Conservation (phyloP, 2,113 vertebrate species). For the Dendrocopos noguchii region DNA sequence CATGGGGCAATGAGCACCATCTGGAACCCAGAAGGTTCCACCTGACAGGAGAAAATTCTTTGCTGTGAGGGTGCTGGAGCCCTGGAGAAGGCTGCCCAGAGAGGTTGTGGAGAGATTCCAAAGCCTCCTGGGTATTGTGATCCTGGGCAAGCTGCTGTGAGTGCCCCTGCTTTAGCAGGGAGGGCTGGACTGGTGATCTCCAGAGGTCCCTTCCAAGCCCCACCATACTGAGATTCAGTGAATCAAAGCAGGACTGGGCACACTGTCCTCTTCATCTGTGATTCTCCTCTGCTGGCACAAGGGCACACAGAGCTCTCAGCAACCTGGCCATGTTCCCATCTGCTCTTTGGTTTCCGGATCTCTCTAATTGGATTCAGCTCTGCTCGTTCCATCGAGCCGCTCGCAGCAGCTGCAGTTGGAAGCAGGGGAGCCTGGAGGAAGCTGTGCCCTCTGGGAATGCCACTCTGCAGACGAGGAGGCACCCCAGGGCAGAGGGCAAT, state of each 20-base stretch:
- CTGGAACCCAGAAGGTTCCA: too few species aligned
- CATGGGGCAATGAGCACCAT: too few species aligned
- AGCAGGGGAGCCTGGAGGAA: background rate
- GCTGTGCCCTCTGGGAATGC: background rate
- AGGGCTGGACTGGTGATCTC: too few species aligned
- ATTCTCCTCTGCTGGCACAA: background rate
- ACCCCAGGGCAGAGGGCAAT: background rate
- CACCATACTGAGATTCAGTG: too few species aligned
- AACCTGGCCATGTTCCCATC: background rate
- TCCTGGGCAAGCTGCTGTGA: too few species aligned
- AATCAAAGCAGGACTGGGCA: background rate
- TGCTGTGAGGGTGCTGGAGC: too few species aligned
- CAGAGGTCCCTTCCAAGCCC: too few species aligned
- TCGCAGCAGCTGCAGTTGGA: background rate
- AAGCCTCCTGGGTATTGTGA: too few species aligned
- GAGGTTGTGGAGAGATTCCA: too few species aligned
- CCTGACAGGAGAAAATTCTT: too few species aligned
- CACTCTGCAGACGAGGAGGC: background rate
- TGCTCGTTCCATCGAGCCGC: background rate
- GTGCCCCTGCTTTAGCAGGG: too few species aligned
- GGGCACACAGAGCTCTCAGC: background rate
- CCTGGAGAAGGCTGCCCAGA: too few species aligned
- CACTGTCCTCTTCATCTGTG: background rate
- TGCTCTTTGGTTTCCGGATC: background rate
- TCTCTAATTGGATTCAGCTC: background rate